Evolutionary conservation across 2,113 vertebrate species (phyloP), one percentile per base, ranked within the genome.

Genomic region (Ardeotis arabs): DNA sequence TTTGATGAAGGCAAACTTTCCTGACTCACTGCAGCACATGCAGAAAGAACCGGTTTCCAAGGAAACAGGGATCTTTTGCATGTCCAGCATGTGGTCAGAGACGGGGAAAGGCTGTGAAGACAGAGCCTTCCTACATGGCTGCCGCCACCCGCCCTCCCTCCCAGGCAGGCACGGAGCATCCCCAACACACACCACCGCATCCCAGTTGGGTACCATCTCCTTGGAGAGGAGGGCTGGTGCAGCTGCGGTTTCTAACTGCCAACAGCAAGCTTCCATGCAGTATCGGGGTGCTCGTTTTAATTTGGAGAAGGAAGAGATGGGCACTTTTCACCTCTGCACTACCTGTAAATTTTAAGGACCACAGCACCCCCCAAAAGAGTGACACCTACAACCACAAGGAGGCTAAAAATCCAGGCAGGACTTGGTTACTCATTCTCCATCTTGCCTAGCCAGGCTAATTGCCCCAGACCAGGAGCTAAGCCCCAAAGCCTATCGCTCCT

Each of bases 1-100:
- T 98, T 53, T 98, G 98, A 98, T 98, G 98, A 97, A 97, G 97
- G 96, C 97, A 97, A 97, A 97, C 94, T 98, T 97, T 86, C 97
- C 96, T 49, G 47, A 78, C 88, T 96, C 72, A 14, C 77, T 84
- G 98, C 96, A 95, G 97, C 95, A 97, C 97, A 94, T 95, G 97
- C 69, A 88, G 96, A 86, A 96, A 94, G 95, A 97, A 93, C 96
- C 68, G 8, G 98, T 98, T 98, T 97, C 98, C 97, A 98, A 96
- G 98, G 98, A 97, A 97, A 98, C 98, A 7, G 87, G 63, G 87
- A 94, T 90, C 66, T 94, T 97, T 93, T 97, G 95, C 96, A 92
- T 97, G 96, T 96, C 97, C 96, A 82, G 94, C 92, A 74, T 96
- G 95, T 88, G 97, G 97, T 81, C 96, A 75, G 93, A 69, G 77